Evolutionary conservation across 2,797 vertebrate genomes (phyloP), one percentile per base, ranked within the genome.

Genomic region (Simalia tracyae): DNA sequence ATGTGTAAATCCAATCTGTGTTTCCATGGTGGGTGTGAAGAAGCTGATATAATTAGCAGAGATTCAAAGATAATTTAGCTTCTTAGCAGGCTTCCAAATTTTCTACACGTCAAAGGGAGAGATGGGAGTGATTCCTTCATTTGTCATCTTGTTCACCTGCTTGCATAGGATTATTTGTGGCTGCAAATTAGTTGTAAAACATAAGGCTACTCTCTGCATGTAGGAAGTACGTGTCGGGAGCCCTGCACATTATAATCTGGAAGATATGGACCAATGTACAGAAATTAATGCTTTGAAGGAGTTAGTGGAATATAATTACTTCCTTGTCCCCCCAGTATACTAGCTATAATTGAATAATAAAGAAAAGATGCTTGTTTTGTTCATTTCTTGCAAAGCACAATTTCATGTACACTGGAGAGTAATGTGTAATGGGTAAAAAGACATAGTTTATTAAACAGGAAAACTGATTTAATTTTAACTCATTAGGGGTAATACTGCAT

Each of bases 321-420:
- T 90, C 76, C 50, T 15, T 88, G 54, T 59, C 59, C 54, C 14
- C 72, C 60, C 9, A 54, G 84, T 10, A 81, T 22, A 68, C 0
- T 64, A 15, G 89, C 92, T 92, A 50, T 0, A 0, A 46, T 59
- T 28, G 59, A 87, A 50, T 72, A 15, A 28, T 61, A 91, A 64
- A 28, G 11, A 61, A 90, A 19, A 84, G 91, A 5, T 61, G 5
- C 15, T 54, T 3, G 12, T 90, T 93, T 92, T 89, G 57, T 91
- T 94, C 46, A 89, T 4, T 90, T 56, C 22, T 88, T 81, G 56
- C 66, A 93, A 24, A 76, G 57, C n/a, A 17, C 56, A 61, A 46
- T 0, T 26, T 92, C 94, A 28, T 10, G 24, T 64, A 91, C 93
- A 46, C 24, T 46, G 42, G 54, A 94, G 12, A 93, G 17, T 61